These are phyloP conservation scores for Orthonyx spaldingii DNA, from an alignment of 2,113 vertebrate species.

Conservation along the genomic window DNA sequence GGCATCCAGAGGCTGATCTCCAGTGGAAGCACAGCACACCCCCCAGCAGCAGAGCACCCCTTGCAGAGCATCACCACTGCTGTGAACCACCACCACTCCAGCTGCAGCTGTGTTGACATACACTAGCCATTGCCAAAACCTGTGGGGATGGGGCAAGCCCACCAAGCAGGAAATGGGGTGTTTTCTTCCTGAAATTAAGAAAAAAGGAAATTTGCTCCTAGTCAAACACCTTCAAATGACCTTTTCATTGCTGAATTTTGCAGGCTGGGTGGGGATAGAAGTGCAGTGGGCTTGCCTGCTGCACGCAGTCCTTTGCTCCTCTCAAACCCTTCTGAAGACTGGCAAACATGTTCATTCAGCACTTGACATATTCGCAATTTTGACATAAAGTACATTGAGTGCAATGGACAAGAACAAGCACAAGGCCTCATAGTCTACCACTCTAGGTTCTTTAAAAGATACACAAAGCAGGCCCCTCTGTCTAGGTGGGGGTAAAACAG, in stretches of 20 bases:
- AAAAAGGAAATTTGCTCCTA: not conserved
- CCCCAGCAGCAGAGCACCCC: not conserved
- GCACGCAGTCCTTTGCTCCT: rapidly evolving
- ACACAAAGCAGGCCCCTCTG: not conserved
- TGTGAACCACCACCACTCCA: not conserved
- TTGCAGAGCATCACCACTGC: not conserved
- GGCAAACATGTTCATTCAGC: not conserved
- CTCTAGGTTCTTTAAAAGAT: not conserved
- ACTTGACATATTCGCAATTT: not conserved
- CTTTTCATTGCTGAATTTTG: not conserved
- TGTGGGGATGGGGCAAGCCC: not conserved
- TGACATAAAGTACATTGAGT: not conserved
- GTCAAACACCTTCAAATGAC: not conserved
- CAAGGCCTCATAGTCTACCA: not conserved
- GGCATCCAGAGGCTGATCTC: slow-evolving; percentile 24
- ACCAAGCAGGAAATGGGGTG: not conserved
- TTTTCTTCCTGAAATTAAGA: not conserved
- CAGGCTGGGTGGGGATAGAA: too few relatives aligned
- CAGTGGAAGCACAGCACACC: slow-evolving; percentile 17
- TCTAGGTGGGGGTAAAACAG: not conserved
- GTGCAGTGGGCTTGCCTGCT: not conserved
- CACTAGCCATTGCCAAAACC: not conserved
- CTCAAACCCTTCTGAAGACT: not conserved
- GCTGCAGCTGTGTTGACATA: not conserved
- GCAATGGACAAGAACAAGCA: not conserved